A percentile compares a stretch with the other conserved stretches of the same genome.
Conservation (phyloP, 2,113 vertebrate species). For the Tapirus terrestris region DNA sequence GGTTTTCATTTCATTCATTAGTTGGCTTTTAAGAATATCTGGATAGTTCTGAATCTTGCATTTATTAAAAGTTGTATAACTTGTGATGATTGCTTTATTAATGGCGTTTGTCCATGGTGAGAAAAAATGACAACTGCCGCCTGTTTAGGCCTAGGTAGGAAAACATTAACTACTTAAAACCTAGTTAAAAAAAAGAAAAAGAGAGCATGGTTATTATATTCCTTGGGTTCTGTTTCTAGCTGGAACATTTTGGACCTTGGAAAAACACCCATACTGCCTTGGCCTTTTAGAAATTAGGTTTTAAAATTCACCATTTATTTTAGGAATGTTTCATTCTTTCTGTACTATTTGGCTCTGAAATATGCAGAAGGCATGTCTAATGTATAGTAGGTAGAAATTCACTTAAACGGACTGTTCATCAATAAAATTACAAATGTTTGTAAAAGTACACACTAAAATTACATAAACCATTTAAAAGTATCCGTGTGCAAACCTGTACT, state of each 20-base stretch:
- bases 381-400: background rate
- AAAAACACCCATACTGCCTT: background rate
- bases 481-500: background rate
- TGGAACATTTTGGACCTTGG: background rate
- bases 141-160: background rate
- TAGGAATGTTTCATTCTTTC: background rate
- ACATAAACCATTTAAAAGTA: background rate
- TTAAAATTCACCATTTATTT: background rate
- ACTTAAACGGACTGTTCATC: background rate
- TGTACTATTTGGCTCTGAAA: background rate
- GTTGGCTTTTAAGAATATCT: conserved; percentile 31
- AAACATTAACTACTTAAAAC: conserved; percentile 3
- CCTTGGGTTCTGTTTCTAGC: background rate
- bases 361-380: background rate
- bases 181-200: background rate
- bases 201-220: background rate
- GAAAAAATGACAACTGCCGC: background rate
- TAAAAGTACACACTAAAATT: background rate
- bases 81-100: conserved; percentile 47
- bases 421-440: conserved; percentile 11
- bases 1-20: conserved; percentile 24
- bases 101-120: conserved; percentile 21
- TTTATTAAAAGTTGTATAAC: conserved; percentile 38
- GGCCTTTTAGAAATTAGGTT: background rate
- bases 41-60: background rate